Conservation (phyloP, 2,113 vertebrate species). For the Salvelinus namaycush region DNA sequence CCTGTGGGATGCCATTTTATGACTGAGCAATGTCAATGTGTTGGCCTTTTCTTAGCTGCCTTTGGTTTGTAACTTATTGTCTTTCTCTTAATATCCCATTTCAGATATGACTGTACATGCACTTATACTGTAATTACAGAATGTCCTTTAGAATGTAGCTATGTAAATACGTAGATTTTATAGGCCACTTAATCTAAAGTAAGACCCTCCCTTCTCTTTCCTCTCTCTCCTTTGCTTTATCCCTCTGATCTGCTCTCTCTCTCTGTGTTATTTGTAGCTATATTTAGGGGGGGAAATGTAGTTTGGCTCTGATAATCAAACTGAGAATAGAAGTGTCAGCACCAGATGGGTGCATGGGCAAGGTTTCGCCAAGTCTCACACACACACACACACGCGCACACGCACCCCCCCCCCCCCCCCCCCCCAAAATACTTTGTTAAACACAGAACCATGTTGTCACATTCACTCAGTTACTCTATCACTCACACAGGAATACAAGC, state of each 20-base stretch:
- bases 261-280: conserved; percentile 38
- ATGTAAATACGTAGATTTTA: no score
- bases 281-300: conserved; percentile 43
- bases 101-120: no score
- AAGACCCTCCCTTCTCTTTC: no score
- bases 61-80: conserved; percentile 41
- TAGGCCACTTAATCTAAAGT: no score
- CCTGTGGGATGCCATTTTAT: conserved; percentile 19
- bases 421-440: conserved; percentile 6
- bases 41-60: conserved; percentile 51
- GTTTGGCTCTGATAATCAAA: conserved; percentile 51
- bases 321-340: conserved; percentile 28
- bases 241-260: conserved; percentile 16
- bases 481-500: conserved; percentile 11
- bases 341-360: conserved; percentile 54
- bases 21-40: conserved; percentile 6
- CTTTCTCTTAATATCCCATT: conserved; percentile 1
- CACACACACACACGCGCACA: conserved; percentile 9
- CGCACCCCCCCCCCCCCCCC: conserved; percentile 4
- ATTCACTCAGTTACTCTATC: conserved; percentile 4
- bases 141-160: no score
- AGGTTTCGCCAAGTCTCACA: conserved; percentile 40
- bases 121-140: no score
- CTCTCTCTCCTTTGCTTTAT: conserved; percentile 8
- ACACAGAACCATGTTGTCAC: conserved; percentile 12